Evolutionary conservation across 1,140 invertebrate genomes (phyloP).

Genomic region (Lepidurus couesii): DNA sequence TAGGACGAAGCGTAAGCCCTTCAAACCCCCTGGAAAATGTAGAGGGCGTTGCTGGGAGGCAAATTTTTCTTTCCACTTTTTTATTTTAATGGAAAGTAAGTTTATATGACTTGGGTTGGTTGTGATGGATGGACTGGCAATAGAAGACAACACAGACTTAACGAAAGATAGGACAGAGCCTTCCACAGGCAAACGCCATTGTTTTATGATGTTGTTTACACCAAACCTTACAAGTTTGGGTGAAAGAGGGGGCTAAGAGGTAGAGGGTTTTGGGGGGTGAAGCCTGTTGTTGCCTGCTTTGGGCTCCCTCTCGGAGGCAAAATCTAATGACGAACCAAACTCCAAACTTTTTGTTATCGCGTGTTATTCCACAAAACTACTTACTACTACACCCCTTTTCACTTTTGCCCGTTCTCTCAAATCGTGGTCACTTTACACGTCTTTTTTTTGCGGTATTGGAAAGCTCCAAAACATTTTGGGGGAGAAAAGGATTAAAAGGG

Average conservation of each 20-base stretch:
- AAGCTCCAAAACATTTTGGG: background rate
- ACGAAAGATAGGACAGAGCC: background rate
- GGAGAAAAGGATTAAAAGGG: background rate
- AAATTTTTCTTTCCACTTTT: too few species aligned
- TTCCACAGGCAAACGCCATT: background rate
- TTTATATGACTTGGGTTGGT: background rate
- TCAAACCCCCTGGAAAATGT: too few species aligned
- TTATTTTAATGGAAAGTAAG: too few species aligned
- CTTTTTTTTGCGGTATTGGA: background rate
- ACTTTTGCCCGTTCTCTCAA: background rate
- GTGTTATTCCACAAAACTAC: background rate
- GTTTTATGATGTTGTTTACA: constrained; percentile 20
- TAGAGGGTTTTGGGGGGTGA: background rate
- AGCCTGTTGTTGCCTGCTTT: background rate
- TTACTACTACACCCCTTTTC: background rate
- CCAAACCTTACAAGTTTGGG: constrained; percentile 13
- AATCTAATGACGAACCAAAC: constrained; percentile 4
- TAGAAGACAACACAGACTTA: background rate
- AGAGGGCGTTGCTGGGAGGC: too few species aligned
- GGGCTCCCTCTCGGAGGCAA: background rate
- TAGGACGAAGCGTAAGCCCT: too few species aligned
- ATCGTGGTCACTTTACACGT: background rate
- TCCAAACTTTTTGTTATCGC: background rate
- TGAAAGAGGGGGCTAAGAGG: background rate
- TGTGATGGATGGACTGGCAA: background rate